Evolutionary conservation across 2,888 invertebrate species (phyloP), one percentile per base, ranked within the genome.

Genomic region (Psylliodes chrysocephalus): DNA sequence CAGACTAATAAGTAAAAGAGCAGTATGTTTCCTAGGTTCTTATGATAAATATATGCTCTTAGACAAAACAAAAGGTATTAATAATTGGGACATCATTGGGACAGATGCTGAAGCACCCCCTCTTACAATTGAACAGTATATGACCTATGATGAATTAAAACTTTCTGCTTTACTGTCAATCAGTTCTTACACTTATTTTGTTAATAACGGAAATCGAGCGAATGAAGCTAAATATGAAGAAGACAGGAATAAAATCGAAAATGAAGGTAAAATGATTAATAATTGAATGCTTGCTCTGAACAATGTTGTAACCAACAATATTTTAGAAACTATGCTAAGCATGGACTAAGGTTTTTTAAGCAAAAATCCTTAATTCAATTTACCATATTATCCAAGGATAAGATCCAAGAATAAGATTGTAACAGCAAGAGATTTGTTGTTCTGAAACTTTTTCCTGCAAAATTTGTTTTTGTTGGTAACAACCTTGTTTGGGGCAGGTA

Each of bases 91-190:
- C 70, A 75, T 75, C 17, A 83, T 88, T 30, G 88, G 87, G 17
- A 86, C 84, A 0, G 75, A 72, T 25, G 28, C 77, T 7, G 85
- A 87, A 71, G 78, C 79, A 63, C 76, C 81, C 1, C 86, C 86
- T 0, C 71, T 87, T 54, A 38, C 82, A 10, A 72, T 87, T 30
- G 72, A 81, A 14, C 77, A 85, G 60, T 86, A 86, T 63, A 77
- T 88, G 28, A 85, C 86, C 60, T 88, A 87, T 72, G 87, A 87
- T 65, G 88, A 88, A 76, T 82, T 88, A 1, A 88, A 88, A 74
- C 75, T 86, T 38, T 86, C 87, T 0, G 85, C 87, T 0, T 78
- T 87, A 64, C 77, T 88, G 51, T 84, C 85, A 2, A 82, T 87
- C 46, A 85, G 85, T 42, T 87, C 87, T 0, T 84, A 85, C 68